phyloP scores from a whole-genome alignment of 2,797 vertebrate genomes.

The Chaetodon trifasciatus region DNA sequence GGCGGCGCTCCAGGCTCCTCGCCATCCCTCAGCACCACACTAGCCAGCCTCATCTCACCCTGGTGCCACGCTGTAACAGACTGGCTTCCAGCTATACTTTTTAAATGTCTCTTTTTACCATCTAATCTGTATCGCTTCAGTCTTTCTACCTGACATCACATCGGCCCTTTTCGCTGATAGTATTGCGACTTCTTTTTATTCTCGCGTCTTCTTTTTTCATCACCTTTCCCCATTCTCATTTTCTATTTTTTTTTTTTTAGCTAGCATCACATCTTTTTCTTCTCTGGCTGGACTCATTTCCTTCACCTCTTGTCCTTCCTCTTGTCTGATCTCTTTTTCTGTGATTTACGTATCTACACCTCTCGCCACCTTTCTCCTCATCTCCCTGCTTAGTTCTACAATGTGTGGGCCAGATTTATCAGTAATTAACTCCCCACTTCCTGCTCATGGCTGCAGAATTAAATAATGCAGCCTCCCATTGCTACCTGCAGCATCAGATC shows the following conservation, averaged over 20 bases:
- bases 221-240: neutral
- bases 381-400: slow-evolving; percentile 22
- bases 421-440: slow-evolving; percentile 70
- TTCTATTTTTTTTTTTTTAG: slow-evolving; percentile 10
- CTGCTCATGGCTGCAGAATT: slow-evolving; percentile 54
- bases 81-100: slow-evolving; percentile 50
- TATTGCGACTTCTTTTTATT: slow-evolving; percentile 10
- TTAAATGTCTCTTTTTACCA: slow-evolving; percentile 47
- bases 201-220: slow-evolving; percentile 16
- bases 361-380: slow-evolving; percentile 10
- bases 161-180: slow-evolving; percentile 7
- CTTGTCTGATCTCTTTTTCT: slow-evolving; percentile 25
- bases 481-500: slow-evolving; percentile 69
- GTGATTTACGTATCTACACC: slow-evolving; percentile 31
- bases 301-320: neutral
- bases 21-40: slow-evolving; percentile 56
- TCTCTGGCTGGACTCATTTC: slow-evolving; percentile 9
- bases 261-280: neutral
- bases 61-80: slow-evolving; percentile 37
- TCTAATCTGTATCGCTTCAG: slow-evolving; percentile 37
- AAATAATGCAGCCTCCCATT: slow-evolving; percentile 67
- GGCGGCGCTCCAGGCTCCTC: slow-evolving; percentile 67
- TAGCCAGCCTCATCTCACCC: slow-evolving; percentile 53
- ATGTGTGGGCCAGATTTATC: slow-evolving; percentile 56
- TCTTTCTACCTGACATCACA: slow-evolving; percentile 19